Evolutionary conservation across 2,888 invertebrate genomes (phyloP), one percentile per base, ranked within the genome.

Genomic region (Diaperis boleti): DNA sequence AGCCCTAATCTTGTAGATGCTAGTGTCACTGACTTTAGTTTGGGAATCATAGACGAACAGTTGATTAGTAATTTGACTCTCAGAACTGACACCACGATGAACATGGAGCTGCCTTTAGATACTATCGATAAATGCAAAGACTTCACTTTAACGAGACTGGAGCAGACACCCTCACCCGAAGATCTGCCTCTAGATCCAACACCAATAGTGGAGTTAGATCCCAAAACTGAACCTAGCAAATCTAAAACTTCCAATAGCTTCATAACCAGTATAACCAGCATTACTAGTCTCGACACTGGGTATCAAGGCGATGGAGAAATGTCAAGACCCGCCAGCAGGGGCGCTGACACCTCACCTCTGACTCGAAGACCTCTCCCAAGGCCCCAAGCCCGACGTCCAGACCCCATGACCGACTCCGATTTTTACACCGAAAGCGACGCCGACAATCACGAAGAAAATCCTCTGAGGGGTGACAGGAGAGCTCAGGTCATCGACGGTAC

Each of bases 241-340:
- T 87, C 88, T 78, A 89, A 89, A 81, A 87, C 89, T 7, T 88
- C 88, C 3, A 90, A 86, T 71, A 92, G 92, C 78, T 92, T 93
- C 75, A 90, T 94, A 13, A 93, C 92, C 1, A 93, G 94, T 75
- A 91, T 94, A 11, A 94, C 94, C n/a, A 94, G 94, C 77, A 93
- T 94, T 64, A 92, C 93, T 18, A 96, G 95, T 81, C 85, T 95
- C 69, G 96, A 96, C 80, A 92, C 91, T n/a, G 96, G 96, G 35
- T 96, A 95, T 82, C 95, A 95, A 82, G 95, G 95, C 6, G 94
- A 94, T 81, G 94, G 94, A 3, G 94, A 94, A 83, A 92, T 92
- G 88, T 94, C 94, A 15, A 85, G 94, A 63, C 94, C 94, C 0
- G 93, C 91, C 0, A 94, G 94, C 72, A 86, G 94, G 66, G 90